Conservation (phyloP, 2,888 invertebrate species). For the Diplazon laetatorius region DNA sequence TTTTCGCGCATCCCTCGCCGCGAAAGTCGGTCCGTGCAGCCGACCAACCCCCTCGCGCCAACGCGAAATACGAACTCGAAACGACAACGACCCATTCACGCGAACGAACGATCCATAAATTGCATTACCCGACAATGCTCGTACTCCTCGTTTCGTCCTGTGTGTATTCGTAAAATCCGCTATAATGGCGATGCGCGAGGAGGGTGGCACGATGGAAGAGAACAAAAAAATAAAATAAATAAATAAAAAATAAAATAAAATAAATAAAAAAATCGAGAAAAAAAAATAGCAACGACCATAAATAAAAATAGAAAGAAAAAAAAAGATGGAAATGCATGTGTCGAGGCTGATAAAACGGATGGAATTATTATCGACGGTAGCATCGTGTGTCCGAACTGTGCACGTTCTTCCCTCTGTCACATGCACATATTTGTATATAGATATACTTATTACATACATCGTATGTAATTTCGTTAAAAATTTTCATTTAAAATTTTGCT, state of each 20-base stretch:
- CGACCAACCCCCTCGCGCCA: conserved; percentile 11
- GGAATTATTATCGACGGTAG: conserved; percentile 52
- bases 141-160: conserved; percentile 5
- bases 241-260: conserved; percentile 29
- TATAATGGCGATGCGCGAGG: conserved; percentile 23
- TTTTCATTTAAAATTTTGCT: neutral
- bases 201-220: neutral
- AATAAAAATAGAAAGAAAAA: too few relatives aligned
- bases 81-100: conserved; percentile 60
- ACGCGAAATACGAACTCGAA: conserved; percentile 50
- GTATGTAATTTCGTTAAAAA: conserved; percentile 7
- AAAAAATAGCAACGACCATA: conserved; percentile 16
- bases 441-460: neutral
- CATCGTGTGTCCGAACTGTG: conserved; percentile 11
- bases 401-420: neutral
- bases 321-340: conserved; percentile 46
- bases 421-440: neutral
- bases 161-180: conserved; percentile 36
- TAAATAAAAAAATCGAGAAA: conserved; percentile 16
- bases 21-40: neutral
- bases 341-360: conserved; percentile 50
- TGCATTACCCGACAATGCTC: conserved; percentile 58
- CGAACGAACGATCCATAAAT: conserved; percentile 60
- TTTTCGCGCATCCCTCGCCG: neutral
- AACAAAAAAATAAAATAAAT: conserved; percentile 10